These are phyloP conservation scores for Poeciliopsis infans DNA, from an alignment of 2,797 vertebrate species.

Conservation along the genomic window DNA sequence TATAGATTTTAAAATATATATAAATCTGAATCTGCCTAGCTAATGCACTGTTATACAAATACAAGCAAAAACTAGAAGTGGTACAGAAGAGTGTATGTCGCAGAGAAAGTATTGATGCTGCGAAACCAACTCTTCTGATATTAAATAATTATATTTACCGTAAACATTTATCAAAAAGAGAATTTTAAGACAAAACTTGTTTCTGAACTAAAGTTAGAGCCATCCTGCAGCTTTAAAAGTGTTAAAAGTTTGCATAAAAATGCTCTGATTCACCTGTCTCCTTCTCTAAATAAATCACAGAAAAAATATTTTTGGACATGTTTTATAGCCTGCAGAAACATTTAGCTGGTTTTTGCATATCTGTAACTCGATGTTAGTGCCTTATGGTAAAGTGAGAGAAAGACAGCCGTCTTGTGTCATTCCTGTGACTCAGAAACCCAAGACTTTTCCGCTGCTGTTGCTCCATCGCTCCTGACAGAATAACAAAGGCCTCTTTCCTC, in stretches of 20 bases:
- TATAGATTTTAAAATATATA: not conserved
- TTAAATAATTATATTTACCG: not conserved
- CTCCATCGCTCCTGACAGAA: slow-evolving; percentile 57
- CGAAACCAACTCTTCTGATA: not conserved
- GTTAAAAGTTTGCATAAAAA: slow-evolving; percentile 5
- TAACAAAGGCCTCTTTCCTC: slow-evolving; percentile 80
- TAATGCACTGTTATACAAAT: not conserved
- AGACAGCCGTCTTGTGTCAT: slow-evolving; percentile 60
- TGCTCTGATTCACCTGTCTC: slow-evolving; percentile 29
- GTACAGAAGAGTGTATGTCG: slow-evolving; percentile 13
- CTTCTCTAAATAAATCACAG: not conserved
- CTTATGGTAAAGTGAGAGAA: slow-evolving; percentile 48
- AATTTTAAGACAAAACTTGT: not conserved
- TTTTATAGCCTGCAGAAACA: not conserved
- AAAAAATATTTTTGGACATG: not conserved
- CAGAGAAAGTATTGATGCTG: not conserved
- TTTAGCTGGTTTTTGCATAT: slow-evolving; percentile 14
- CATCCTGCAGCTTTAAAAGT: not conserved
- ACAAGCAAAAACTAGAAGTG: slow-evolving; percentile 2
- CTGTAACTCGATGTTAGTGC: slow-evolving; percentile 21
- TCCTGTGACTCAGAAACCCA: slow-evolving; percentile 78
- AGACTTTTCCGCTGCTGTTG: slow-evolving; percentile 57
- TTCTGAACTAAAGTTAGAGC: not conserved
- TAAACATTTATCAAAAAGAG: not conserved
- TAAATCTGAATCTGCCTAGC: slow-evolving; percentile 2